These are phyloP conservation scores for Porites cylindrica DNA, from an alignment of 92 coral and sea anemone genomes.

Conservation along the genomic window DNA sequence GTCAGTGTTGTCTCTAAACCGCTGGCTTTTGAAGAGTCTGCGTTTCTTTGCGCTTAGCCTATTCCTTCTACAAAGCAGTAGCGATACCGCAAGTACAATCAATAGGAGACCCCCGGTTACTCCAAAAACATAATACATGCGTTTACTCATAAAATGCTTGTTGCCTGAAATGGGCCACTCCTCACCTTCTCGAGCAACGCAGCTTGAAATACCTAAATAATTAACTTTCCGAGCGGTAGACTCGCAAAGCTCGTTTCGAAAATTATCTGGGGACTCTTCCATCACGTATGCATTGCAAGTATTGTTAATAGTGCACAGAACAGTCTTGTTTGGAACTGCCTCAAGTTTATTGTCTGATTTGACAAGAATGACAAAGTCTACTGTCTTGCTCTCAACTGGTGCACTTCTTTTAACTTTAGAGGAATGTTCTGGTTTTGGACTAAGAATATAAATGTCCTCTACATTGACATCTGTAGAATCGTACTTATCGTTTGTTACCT, in stretches of 20 bases:
- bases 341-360: not conserved
- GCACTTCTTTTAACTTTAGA: slow-evolving; percentile 21
- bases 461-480: slow-evolving; percentile 19
- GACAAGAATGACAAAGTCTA: slow-evolving; percentile 26
- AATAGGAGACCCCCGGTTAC: slow-evolving; percentile 58
- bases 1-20: slow-evolving; percentile 25
- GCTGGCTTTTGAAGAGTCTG: not conserved
- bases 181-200: not conserved
- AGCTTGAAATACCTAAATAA: not conserved
- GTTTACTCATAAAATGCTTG: not conserved
- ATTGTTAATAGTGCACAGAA: slow-evolving; percentile 34
- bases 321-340: not conserved
- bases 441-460: slow-evolving; percentile 54
- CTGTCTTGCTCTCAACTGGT: not conserved
- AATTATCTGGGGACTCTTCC: not conserved
- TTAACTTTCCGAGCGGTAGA: not conserved
- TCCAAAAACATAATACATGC: slow-evolving; percentile 49
- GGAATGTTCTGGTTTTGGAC: not conserved
- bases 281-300: not conserved
- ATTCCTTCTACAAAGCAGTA: slow-evolving; percentile 52
- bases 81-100: slow-evolving; percentile 45
- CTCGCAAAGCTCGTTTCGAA: not conserved
- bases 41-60: slow-evolving; percentile 20
- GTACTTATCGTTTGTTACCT: slow-evolving; percentile 31
- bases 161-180: not conserved